A percentile compares a stretch with the other conserved stretches of the same genome.
Conservation (phyloP, 2,888 invertebrate species). For the Lasiommata megera region DNA sequence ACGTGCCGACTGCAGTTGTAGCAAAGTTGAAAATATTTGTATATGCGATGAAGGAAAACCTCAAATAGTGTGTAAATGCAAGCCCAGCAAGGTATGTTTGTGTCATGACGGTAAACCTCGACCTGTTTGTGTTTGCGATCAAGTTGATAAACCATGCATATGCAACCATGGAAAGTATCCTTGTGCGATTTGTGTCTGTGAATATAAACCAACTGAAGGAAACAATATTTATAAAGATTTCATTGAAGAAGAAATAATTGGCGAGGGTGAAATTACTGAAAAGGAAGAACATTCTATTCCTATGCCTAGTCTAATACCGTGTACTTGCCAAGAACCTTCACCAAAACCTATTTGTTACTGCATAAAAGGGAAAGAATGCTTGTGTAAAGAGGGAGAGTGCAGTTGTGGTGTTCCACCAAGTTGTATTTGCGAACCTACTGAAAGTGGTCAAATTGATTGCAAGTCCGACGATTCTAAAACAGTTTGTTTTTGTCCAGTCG, state of each 20-base stretch:
- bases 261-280: slow-evolving; percentile 25
- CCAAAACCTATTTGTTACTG: slow-evolving; percentile 50
- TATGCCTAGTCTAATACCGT: slow-evolving; percentile 40
- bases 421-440: slow-evolving; percentile 56
- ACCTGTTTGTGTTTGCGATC: slow-evolving; percentile 54
- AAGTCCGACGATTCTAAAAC: slow-evolving; percentile 46
- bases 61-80: slow-evolving; percentile 52
- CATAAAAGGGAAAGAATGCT: slow-evolving; percentile 53
- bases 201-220: slow-evolving; percentile 43
- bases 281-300: slow-evolving; percentile 6
- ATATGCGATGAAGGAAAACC: slow-evolving; percentile 53
- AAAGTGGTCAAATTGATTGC: slow-evolving; percentile 42
- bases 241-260: slow-evolving; percentile 31
- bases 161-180: slow-evolving; percentile 56
- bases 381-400: slow-evolving; percentile 49
- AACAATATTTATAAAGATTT: slow-evolving; percentile 23
- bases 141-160: slow-evolving; percentile 61
- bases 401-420: slow-evolving; percentile 52
- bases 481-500: slow-evolving; percentile 50
- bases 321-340: slow-evolving; percentile 55
- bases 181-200: slow-evolving; percentile 57
- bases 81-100: slow-evolving; percentile 50
- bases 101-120: slow-evolving; percentile 52
- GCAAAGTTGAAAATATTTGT: slow-evolving; percentile 51
- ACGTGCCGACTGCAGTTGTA: slow-evolving; percentile 54